Evolutionary conservation across 2,797 vertebrate genomes (phyloP).

Genomic region (Chromis chromis): DNA sequence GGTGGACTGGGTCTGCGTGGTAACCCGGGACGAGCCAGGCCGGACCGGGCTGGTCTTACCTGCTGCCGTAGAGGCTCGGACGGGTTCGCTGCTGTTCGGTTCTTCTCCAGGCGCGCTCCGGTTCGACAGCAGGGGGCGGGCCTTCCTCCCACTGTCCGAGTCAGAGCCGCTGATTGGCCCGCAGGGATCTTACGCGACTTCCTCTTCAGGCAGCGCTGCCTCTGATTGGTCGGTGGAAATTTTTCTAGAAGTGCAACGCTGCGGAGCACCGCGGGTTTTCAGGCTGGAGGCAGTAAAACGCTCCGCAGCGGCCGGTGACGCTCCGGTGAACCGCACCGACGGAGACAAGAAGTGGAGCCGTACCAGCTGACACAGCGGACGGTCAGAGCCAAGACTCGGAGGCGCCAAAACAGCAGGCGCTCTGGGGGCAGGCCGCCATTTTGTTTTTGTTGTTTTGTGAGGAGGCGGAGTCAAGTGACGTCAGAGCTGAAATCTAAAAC

Average conservation of each 20-base stretch:
- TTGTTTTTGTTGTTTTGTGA: constrained; percentile 42
- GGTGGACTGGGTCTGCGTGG: not conserved
- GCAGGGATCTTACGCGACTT: not conserved
- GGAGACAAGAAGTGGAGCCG: not conserved
- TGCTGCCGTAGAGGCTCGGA: constrained; percentile 20
- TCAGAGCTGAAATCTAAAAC: not conserved
- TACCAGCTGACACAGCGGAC: not conserved
- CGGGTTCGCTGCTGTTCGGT: constrained; percentile 12
- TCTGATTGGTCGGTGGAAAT: constrained; percentile 45
- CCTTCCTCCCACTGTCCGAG: constrained; percentile 19
- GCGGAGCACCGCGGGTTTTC: constrained; percentile 23
- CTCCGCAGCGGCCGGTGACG: not conserved
- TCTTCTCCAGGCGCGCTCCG: constrained; percentile 50
- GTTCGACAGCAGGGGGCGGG: constrained; percentile 49
- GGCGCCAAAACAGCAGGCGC: not conserved
- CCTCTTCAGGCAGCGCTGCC: not conserved
- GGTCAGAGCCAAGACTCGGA: not conserved
- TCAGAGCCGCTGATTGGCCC: constrained; percentile 29
- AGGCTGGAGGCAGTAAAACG: not conserved
- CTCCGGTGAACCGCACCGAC: not conserved
- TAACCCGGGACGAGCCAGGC: fast-evolving
- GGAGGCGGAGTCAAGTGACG: constrained; percentile 50
- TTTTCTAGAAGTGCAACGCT: not conserved
- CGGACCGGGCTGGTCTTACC: constrained; percentile 38
- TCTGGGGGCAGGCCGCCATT: constrained; percentile 36